phyloP scores from a whole-genome alignment of 2,113 vertebrate species.

The Petromus typicus region DNA sequence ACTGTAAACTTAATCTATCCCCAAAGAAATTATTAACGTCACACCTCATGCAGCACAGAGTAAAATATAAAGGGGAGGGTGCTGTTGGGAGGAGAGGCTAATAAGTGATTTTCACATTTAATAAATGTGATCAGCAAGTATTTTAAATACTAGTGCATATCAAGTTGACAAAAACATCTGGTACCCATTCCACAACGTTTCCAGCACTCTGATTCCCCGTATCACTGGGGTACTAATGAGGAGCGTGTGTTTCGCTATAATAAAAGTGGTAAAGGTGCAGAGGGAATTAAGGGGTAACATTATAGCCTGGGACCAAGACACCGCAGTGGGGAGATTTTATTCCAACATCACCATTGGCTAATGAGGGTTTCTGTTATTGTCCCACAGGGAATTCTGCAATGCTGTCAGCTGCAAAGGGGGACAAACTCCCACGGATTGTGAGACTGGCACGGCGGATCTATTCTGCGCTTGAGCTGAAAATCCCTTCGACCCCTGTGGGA shows the following conservation, averaged over 20 bases:
- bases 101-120: slow-evolving; percentile 78
- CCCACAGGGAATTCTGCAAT: slow-evolving; percentile 82
- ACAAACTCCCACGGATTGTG: slow-evolving; percentile 74
- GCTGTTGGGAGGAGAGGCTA: slow-evolving; percentile 21
- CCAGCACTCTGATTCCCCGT: slow-evolving; percentile 80
- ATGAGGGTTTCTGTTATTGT: slow-evolving; percentile 77
- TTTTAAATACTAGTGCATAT: slow-evolving; percentile 54
- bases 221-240: slow-evolving; percentile 84
- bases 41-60: slow-evolving; percentile 54
- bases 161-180: slow-evolving; percentile 84
- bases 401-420: slow-evolving; percentile 79
- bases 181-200: slow-evolving; percentile 83
- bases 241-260: slow-evolving; percentile 81
- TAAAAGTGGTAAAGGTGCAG: slow-evolving; percentile 80
- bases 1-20: slow-evolving; percentile 73
- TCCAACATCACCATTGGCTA: slow-evolving; percentile 77
- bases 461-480: slow-evolving; percentile 55
- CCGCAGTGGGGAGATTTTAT: slow-evolving; percentile 76
- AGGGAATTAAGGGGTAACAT: slow-evolving; percentile 74
- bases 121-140: slow-evolving; percentile 74
- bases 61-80: background rate
- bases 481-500: background rate
- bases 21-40: slow-evolving; percentile 65
- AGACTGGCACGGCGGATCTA: slow-evolving; percentile 54
- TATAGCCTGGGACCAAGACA: slow-evolving; percentile 77